These are phyloP conservation scores for Eupithecia inturbata DNA, from an alignment of 2,888 invertebrate genomes.

Conservation along the genomic window DNA sequence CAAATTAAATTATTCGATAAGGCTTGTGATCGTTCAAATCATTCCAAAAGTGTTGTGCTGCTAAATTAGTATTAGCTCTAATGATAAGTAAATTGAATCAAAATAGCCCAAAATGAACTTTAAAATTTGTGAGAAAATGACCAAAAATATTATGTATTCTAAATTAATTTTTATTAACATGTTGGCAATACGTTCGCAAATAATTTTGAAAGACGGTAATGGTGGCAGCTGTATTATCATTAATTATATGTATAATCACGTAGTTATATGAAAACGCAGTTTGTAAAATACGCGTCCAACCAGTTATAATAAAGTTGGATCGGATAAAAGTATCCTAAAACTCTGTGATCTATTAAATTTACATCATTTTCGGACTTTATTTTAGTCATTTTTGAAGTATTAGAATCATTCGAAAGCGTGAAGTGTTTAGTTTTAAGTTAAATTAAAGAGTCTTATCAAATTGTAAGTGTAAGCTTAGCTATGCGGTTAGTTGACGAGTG, in stretches of 20 bases:
- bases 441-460: conserved; percentile 1
- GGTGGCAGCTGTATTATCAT: conserved; percentile 6
- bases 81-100: background rate
- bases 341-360: conserved; percentile 59
- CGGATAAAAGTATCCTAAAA: conserved; percentile 49
- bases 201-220: background rate
- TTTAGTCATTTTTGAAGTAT: conserved; percentile 39
- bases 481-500: conserved; percentile 10
- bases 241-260: background rate
- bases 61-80: conserved; percentile 47
- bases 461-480: background rate
- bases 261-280: background rate
- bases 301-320: background rate
- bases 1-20: conserved; percentile 46
- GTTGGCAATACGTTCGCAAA: conserved; percentile 19
- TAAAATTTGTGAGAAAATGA: conserved; percentile 32
- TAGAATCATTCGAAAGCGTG: conserved; percentile 38
- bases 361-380: conserved; percentile 2
- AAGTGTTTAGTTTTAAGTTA: conserved; percentile 36
- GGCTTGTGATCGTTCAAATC: conserved; percentile 76
- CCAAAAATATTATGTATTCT: conserved; percentile 40
- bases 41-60: conserved; percentile 72
- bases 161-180: conserved; percentile 26
- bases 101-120: background rate
- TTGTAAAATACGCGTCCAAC: background rate